These are phyloP conservation scores for Tipula unca DNA, from an alignment of 2,888 invertebrate species.

Conservation along the genomic window DNA sequence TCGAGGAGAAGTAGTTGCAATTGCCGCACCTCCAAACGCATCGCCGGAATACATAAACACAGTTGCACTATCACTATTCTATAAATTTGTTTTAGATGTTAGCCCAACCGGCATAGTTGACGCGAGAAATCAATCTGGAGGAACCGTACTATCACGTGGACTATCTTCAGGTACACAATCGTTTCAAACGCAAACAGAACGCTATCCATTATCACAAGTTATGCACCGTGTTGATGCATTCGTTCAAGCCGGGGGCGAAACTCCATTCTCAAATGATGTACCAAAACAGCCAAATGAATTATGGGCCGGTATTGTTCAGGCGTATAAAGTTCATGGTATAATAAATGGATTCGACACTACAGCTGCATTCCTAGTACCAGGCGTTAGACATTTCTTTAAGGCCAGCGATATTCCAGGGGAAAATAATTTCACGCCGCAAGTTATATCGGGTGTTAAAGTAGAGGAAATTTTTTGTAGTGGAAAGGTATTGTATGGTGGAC, in stretches of 20 bases:
- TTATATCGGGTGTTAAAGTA: slow-evolving; percentile 43
- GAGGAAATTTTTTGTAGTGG: slow-evolving; percentile 30
- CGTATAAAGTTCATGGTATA: slow-evolving; percentile 49
- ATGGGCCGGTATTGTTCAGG: slow-evolving; percentile 59
- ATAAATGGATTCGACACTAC: slow-evolving; percentile 53
- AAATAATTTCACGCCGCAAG: slow-evolving; percentile 51
- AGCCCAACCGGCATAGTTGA: slow-evolving; percentile 46
- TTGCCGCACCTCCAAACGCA: slow-evolving; percentile 56
- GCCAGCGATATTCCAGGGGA: slow-evolving; percentile 57
- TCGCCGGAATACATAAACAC: slow-evolving; percentile 58
- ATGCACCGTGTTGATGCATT: slow-evolving; percentile 53
- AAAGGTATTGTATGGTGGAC: slow-evolving; percentile 18
- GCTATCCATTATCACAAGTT: slow-evolving; percentile 57
- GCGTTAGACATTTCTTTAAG: slow-evolving; percentile 51
- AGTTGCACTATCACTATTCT: slow-evolving; percentile 49
- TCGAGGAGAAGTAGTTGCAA: slow-evolving; percentile 53
- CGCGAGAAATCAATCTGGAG: slow-evolving; percentile 47
- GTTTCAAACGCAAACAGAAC: slow-evolving; percentile 62
- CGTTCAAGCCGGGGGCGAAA: slow-evolving; percentile 46
- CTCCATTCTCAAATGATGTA: slow-evolving; percentile 43
- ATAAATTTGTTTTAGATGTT: slow-evolving; percentile 43
- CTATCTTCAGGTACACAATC: slow-evolving; percentile 59
- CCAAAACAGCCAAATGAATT: slow-evolving; percentile 36
- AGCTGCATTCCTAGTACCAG: slow-evolving; percentile 38
- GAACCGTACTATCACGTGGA: slow-evolving; percentile 48